These are phyloP conservation scores for Drosophila ezoana DNA, from an alignment of 2,888 invertebrate species.

Conservation along the genomic window DNA sequence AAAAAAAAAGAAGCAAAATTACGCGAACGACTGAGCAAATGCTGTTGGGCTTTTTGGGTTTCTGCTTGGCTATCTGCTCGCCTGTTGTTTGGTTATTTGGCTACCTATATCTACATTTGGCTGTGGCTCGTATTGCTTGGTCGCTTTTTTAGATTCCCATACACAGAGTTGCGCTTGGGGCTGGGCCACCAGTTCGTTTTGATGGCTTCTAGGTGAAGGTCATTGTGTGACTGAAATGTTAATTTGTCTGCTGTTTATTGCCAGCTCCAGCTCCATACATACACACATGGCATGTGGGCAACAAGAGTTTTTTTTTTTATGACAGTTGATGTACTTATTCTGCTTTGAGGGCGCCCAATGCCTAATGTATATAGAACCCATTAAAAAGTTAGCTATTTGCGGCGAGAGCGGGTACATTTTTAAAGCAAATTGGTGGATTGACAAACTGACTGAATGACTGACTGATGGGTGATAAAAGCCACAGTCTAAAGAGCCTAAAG, in stretches of 20 bases:
- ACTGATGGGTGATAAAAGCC: not conserved
- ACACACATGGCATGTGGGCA: slow-evolving; percentile 32
- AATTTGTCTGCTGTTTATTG: slow-evolving; percentile 54
- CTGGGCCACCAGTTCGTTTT: slow-evolving; percentile 65
- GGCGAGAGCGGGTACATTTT: not conserved
- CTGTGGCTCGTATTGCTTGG: slow-evolving; percentile 21
- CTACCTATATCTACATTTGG: slow-evolving; percentile 42
- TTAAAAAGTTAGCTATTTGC: slow-evolving; percentile 14
- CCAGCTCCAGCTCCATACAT: slow-evolving; percentile 30
- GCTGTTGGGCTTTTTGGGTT: slow-evolving; percentile 34
- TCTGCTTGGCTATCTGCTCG: slow-evolving; percentile 27
- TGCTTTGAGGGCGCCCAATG: slow-evolving; percentile 6
- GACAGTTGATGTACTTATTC: slow-evolving; percentile 17
- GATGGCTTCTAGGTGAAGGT: slow-evolving; percentile 79
- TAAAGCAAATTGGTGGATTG: not conserved
- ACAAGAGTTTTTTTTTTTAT: slow-evolving; percentile 21
- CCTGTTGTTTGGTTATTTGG: slow-evolving; percentile 49
- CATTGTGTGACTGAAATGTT: slow-evolving; percentile 75
- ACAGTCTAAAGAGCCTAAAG: too few relatives aligned
- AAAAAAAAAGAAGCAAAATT: slow-evolving; percentile 56
- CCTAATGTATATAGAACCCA: slow-evolving; percentile 17
- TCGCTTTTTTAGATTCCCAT: slow-evolving; percentile 45
- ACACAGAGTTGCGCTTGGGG: slow-evolving; percentile 35
- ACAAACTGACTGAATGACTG: slow-evolving; percentile 2
- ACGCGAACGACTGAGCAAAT: slow-evolving; percentile 71